A percentile compares a stretch with the other conserved stretches of the same genome.
phyloP scores from a whole-genome alignment of 2,888 invertebrate species.

The Meloe dianella region DNA sequence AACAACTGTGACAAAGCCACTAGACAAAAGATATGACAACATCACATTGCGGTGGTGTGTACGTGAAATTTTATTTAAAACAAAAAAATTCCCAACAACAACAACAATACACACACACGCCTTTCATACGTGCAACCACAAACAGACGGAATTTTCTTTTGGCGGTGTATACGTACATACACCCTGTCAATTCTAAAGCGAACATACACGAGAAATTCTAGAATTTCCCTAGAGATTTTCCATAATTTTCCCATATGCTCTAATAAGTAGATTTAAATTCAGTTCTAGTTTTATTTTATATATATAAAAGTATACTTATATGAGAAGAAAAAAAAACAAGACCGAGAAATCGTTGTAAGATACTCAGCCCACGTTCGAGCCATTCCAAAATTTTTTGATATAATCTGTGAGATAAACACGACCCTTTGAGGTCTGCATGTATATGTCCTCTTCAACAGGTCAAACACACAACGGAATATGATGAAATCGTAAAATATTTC shows the following conservation, averaged over 20 bases:
- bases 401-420: conserved; percentile 55
- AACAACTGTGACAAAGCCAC: conserved; percentile 16
- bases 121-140: conserved; percentile 1
- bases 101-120: not conserved
- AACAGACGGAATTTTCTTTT: not conserved
- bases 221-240: not conserved
- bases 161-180: too few species aligned
- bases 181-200: too few species aligned
- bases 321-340: too few species aligned
- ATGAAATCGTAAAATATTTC: conserved; percentile 3
- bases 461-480: conserved; percentile 3
- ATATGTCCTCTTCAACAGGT: conserved; percentile 39
- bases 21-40: conserved; percentile 8
- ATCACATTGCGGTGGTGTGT: conserved; percentile 8
- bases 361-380: conserved; percentile 55
- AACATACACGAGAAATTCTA: too few species aligned
- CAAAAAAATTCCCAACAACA: not conserved
- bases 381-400: conserved; percentile 55
- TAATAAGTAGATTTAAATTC: conserved; percentile 4
- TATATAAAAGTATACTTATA: too few species aligned
- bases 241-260: not conserved
- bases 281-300: not conserved
- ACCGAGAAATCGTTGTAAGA: conserved; percentile 34
- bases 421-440: conserved; percentile 35
- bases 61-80: not conserved